These are phyloP conservation scores for Pangasius djambal DNA, from an alignment of 2,797 vertebrate genomes.

Conservation along the genomic window DNA sequence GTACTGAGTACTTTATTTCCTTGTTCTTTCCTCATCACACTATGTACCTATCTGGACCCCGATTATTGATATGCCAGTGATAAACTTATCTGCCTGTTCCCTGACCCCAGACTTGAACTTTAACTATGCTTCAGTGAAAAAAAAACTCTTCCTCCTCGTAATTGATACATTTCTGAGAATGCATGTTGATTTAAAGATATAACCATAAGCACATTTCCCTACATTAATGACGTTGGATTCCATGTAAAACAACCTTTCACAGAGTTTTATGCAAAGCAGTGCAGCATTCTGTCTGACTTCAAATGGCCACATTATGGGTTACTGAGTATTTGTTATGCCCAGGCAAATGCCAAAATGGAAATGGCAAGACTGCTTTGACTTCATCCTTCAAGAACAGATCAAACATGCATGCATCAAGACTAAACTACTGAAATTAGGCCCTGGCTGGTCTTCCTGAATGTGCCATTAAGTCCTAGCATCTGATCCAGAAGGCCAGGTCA, in stretches of 20 bases:
- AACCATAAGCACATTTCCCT: neutral
- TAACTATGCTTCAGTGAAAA: neutral
- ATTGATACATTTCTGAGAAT: conserved; percentile 2
- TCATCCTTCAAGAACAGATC: neutral
- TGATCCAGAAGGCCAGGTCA: neutral
- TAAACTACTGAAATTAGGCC: neutral
- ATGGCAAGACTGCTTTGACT: neutral
- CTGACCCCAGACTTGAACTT: conserved; percentile 10
- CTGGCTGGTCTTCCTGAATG: neutral
- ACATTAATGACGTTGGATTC: neutral
- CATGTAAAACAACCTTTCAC: neutral
- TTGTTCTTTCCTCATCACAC: conserved; percentile 17
- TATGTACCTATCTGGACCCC: conserved; percentile 3
- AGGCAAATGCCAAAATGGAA: neutral
- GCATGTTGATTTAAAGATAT: neutral
- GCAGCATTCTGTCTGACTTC: neutral
- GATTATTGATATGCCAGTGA: conserved; percentile 14
- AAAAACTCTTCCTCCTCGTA: neutral
- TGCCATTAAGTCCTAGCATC: neutral
- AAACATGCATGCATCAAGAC: neutral
- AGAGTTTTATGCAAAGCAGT: conserved; percentile 9
- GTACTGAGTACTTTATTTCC: conserved; percentile 6
- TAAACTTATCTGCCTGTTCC: neutral
- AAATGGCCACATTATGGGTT: neutral
- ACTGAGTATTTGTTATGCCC: neutral